Base-by-base conservation (phyloP, 2,113 vertebrate genomes). In the Odontophorus gujanensis region DNA sequence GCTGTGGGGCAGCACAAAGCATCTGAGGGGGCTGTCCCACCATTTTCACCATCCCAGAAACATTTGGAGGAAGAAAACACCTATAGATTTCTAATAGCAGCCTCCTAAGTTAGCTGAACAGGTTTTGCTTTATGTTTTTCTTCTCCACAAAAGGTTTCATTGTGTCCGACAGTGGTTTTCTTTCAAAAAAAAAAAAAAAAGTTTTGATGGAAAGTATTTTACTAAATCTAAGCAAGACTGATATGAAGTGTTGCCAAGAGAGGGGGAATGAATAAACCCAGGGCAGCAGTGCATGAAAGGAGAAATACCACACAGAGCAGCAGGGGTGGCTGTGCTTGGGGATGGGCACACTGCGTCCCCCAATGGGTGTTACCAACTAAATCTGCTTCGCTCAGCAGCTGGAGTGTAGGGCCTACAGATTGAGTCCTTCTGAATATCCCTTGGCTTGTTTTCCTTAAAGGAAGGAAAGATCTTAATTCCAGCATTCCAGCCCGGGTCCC, bases 381-480 rank as follows among this genome's bases (percentile, higher is more conserved):
- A 95, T 89, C 51, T 90, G 91, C 84, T 80, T 80, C 16, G 3
- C 47, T 88, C 76, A 71, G 81, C 73, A 74, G 75, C 38, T 53
- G 17, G 65, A 45, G 62, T 22, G 6, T 7, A 85, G 67, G 51
- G 74, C 45, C 84, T 93, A 47, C 32, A 22, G 82, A 78, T 12
- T 6, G 61, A 81, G 91, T 69, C 79, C 92, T 92, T 89, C 55
- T 53, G 59, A 93, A 84, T 58, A 81, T 58, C 36, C 0, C 13
- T 45, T 65, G 66, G 53, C 26, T 0, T 75, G 81, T 92, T 95
- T 94, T 87, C 89, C 92, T 87, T 91, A 88, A 85, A 96, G 95
- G 91, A 95, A 97, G 96, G 96, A 96, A 95, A 86, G 84, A 71
- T 51, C 90, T 95, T 58, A 96, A 95, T 95, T 95, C 90, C 96